These are phyloP conservation scores for Macaria notata DNA, from an alignment of 2,888 invertebrate species.

Conservation along the genomic window DNA sequence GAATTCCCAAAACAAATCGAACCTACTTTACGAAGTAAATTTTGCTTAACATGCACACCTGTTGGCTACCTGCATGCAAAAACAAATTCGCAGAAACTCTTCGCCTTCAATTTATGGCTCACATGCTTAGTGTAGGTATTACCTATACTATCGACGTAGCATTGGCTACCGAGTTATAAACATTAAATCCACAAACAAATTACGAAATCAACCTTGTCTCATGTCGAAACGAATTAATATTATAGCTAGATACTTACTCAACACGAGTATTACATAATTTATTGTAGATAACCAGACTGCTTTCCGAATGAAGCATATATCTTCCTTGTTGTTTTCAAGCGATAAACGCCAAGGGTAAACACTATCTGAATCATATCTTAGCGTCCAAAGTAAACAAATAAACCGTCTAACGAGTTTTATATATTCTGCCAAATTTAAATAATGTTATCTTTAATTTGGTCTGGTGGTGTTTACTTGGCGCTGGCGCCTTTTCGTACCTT, in stretches of 20 bases:
- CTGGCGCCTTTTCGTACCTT: conserved; percentile 13
- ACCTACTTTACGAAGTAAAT: too few species aligned
- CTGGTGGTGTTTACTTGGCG: conserved; percentile 6
- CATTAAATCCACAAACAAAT: conserved; percentile 10
- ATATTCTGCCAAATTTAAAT: conserved; percentile 12
- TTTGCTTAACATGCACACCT: too few species aligned
- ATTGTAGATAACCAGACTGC: conserved; percentile 8
- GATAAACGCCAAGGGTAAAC: conserved; percentile 11
- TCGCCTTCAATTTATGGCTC: conserved; percentile 5
- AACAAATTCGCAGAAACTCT: too few species aligned
- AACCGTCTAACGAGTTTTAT: conserved; percentile 8
- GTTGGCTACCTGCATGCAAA: too few species aligned
- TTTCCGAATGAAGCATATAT: conserved; percentile 6
- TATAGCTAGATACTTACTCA: not conserved
- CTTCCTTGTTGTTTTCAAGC: conserved; percentile 19
- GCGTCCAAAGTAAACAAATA: conserved; percentile 21
- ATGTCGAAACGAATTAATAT: not conserved
- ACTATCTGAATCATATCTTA: conserved; percentile 14
- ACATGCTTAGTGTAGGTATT: not conserved
- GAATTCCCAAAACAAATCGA: too few species aligned
- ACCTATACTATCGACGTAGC: conserved; percentile 8
- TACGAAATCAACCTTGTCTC: conserved; percentile 18
- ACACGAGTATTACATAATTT: conserved; percentile 9
- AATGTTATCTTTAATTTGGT: conserved; percentile 3
- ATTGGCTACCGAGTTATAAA: conserved; percentile 1